Percentiles rank a stretch among this genome's conserved stretches.
Evolutionary conservation across 2,113 vertebrate species (phyloP).

Genomic region (Callopanchax toddi): DNA sequence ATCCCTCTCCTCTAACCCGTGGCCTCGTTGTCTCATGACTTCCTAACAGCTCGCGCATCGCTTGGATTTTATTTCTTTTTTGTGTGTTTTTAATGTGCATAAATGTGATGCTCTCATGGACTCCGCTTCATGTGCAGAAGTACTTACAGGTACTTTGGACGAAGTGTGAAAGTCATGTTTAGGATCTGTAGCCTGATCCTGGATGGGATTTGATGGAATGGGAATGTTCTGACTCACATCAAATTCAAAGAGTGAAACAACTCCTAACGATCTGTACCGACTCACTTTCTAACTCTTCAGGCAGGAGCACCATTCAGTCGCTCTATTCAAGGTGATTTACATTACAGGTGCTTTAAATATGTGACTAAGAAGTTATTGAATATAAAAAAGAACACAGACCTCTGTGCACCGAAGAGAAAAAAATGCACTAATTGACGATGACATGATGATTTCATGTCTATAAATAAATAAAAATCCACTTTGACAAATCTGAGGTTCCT

Average conservation of each 20-base stretch:
- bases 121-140: conserved; percentile 29
- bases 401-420: not conserved
- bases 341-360: not conserved
- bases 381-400: not conserved
- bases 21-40: conserved; percentile 24
- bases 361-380: not conserved
- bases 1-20: conserved; percentile 21
- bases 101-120: not conserved
- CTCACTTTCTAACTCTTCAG: conserved; percentile 50
- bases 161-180: conserved; percentile 31
- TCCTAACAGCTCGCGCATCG: conserved; percentile 46
- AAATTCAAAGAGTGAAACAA: not conserved
- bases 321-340: not conserved
- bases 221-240: conserved; percentile 57
- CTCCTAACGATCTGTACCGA: not conserved
- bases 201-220: conserved; percentile 47
- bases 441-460: conserved; percentile 1
- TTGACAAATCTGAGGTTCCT: not conserved
- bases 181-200: conserved; percentile 5
- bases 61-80: conserved; percentile 6
- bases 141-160: conserved; percentile 14
- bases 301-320: not conserved
- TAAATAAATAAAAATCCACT: not conserved
- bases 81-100: not conserved
- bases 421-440: not conserved